phyloP scores from a whole-genome alignment of 2,113 vertebrate species.

The Oriolus oriolus region DNA sequence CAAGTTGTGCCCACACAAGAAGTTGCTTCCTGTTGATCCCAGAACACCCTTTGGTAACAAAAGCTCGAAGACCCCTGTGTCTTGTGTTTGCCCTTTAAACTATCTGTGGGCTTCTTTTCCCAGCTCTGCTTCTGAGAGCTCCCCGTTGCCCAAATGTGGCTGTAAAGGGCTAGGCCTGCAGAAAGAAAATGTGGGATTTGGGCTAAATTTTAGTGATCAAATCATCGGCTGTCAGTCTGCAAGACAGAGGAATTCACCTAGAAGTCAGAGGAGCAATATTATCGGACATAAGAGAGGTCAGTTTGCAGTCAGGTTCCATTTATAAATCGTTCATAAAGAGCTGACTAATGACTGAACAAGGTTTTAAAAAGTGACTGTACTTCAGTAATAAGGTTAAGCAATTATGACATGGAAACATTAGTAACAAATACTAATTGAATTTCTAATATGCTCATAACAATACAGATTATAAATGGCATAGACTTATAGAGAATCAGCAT shows the following conservation, averaged over 20 bases:
- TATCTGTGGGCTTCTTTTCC: not conserved
- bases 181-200: not conserved
- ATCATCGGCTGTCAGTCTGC: not conserved
- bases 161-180: not conserved
- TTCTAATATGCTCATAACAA: not conserved
- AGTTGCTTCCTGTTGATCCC: not conserved
- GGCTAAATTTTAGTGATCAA: not conserved
- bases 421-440: slow-evolving; percentile 22
- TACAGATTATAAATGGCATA: not conserved
- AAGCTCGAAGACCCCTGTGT: not conserved
- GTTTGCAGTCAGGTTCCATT: not conserved
- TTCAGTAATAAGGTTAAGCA: slow-evolving; percentile 6
- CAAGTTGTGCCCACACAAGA: not conserved
- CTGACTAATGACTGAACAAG: not conserved
- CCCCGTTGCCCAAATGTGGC: accelerated
- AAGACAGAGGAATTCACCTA: not conserved
- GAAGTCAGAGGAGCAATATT: not conserved
- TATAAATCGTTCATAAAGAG: not conserved
- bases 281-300: not conserved
- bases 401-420: not conserved
- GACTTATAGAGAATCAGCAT: not conserved
- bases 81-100: not conserved
- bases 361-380: not conserved
- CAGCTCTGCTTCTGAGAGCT: not conserved
- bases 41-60: not conserved